Evolutionary conservation across 2,797 vertebrate genomes (phyloP).

Genomic region (Sylvilagus floridanus): DNA sequence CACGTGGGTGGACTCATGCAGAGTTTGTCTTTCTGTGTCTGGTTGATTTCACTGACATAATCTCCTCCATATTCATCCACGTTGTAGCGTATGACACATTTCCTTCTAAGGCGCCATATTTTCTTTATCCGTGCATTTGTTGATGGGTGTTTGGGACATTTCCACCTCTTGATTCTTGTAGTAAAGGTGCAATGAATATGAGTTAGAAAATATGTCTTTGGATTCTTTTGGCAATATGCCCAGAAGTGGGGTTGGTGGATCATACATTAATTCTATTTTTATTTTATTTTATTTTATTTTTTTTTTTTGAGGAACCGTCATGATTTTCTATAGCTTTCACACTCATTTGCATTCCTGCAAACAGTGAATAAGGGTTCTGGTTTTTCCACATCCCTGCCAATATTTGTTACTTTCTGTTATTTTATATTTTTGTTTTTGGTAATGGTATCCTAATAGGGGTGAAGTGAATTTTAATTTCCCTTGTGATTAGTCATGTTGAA

Average conservation of each 20-base stretch:
- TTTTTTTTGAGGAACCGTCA: background rate
- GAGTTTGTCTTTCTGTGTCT: background rate
- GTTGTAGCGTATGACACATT: background rate
- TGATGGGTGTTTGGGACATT: background rate
- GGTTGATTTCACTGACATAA: background rate
- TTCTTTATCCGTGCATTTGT: background rate
- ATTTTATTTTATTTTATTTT: background rate
- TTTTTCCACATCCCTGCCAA: background rate
- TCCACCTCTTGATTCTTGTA: background rate
- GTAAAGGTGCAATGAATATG: background rate
- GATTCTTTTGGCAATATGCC: background rate
- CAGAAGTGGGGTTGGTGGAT: background rate
- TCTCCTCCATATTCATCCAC: background rate
- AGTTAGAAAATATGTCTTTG: background rate
- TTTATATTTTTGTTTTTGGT: background rate
- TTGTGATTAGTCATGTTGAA: background rate
- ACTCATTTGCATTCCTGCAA: background rate
- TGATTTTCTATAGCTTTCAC: background rate
- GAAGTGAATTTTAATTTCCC: constrained; percentile 5
- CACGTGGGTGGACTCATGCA: background rate
- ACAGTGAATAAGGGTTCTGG: background rate
- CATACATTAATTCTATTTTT: background rate
- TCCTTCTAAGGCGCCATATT: background rate
- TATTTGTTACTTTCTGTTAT: background rate
- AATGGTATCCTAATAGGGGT: background rate